A percentile compares a stretch with the other conserved stretches of the same genome.
These are phyloP conservation scores for Poeciliopsis retropinna DNA, from an alignment of 2,113 vertebrate genomes.

Conservation along the genomic window DNA sequence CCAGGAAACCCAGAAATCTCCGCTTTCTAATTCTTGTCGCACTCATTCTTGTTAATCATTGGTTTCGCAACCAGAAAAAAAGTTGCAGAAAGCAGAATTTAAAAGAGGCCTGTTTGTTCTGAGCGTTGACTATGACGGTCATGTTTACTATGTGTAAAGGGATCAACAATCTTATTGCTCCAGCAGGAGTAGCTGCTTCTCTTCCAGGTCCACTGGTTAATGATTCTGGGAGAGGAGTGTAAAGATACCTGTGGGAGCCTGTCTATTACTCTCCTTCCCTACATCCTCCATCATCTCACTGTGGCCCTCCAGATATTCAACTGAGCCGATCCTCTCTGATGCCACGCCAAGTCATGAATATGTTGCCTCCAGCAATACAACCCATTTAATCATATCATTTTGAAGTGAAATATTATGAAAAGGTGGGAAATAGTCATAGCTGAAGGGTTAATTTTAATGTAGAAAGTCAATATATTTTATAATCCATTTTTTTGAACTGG, in stretches of 20 bases:
- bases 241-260: slow-evolving; percentile 63
- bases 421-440: slow-evolving; percentile 8
- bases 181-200: neutral
- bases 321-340: slow-evolving; percentile 52
- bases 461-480: neutral
- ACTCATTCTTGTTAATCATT: neutral
- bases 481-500: neutral
- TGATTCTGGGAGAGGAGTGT: slow-evolving; percentile 19
- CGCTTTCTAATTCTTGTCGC: neutral
- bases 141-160: neutral
- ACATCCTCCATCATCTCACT: slow-evolving; percentile 27
- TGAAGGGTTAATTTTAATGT: neutral
- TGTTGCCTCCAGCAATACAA: slow-evolving; percentile 35
- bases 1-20: slow-evolving; percentile 12
- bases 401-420: slow-evolving; percentile 25
- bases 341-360: slow-evolving; percentile 52
- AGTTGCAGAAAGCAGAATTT: neutral
- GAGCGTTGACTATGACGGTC: neutral
- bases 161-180: slow-evolving; percentile 17
- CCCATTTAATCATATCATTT: slow-evolving; percentile 40
- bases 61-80: neutral
- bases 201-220: slow-evolving; percentile 29
- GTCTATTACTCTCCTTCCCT: slow-evolving; percentile 39
- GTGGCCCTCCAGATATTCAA: slow-evolving; percentile 54
- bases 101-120: neutral